Conservation (phyloP, 2,888 invertebrate genomes). For the Phyto melanocephala region DNA sequence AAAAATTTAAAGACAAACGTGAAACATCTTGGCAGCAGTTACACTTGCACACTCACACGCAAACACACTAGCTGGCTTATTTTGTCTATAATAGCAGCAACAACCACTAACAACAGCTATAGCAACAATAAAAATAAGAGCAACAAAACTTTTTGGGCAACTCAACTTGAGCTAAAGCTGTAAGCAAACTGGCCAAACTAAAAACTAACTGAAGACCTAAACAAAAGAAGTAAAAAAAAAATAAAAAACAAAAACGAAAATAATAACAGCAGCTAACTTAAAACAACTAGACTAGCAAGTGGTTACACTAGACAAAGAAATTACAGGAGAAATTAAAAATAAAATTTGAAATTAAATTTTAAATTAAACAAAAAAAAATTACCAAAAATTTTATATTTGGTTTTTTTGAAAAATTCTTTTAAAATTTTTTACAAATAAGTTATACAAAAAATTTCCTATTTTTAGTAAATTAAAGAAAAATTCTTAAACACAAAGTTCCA, state of each 20-base stretch:
- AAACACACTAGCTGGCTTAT: background rate
- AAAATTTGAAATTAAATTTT: too few relatives aligned
- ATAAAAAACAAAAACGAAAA: background rate
- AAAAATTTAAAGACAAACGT: constrained; percentile 16
- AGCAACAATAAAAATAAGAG: background rate
- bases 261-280: background rate
- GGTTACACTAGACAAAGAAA: constrained; percentile 20
- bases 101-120: background rate
- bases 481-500: too few relatives aligned
- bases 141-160: constrained; percentile 23
- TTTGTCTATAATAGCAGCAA: background rate
- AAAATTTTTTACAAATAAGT: too few relatives aligned
- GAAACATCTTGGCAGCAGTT: background rate
- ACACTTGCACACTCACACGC: background rate
- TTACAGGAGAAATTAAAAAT: background rate
- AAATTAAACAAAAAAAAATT: too few relatives aligned
- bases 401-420: too few relatives aligned
- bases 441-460: too few relatives aligned
- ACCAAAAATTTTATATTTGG: too few relatives aligned
- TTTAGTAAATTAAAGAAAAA: too few relatives aligned
- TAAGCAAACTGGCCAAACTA: constrained; percentile 43
- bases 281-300: constrained; percentile 16
- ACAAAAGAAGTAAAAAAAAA: constrained; percentile 27
- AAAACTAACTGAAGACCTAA: constrained; percentile 38
- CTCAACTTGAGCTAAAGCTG: constrained; percentile 33